Base-by-base conservation (phyloP, 2,113 vertebrate genomes). In the Perca schrenkii region DNA sequence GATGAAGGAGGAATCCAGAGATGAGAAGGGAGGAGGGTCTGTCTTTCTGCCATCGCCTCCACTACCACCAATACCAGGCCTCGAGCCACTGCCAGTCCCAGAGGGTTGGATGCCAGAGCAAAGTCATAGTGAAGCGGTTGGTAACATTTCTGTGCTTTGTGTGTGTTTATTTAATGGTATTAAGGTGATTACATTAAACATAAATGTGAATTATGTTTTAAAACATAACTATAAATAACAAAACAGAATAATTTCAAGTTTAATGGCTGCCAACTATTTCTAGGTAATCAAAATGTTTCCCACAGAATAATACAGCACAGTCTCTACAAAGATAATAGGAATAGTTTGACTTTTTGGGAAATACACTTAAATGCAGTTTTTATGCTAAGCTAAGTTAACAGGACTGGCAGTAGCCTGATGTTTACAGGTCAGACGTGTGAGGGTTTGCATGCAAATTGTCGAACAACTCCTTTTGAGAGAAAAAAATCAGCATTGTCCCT, bases 71-170 rank as follows among this genome's bases (percentile, higher is more conserved):
- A 11, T 84, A 43, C 71, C 80, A 60, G 79, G 65, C 21, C 79
- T 86, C 0, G 89, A 93, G 36, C 46, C 64, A 10, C 4, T 79
- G 28, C 77, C 64, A 4, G 60, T 31, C 2, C 49, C 40, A 4
- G 87, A 73, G 16, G 65, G 40, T 31, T 79, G 70, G 74, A 79
- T 65, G 31, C 66, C 79, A 17, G 77, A 89, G 57, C 79, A 90
- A 62, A 83, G 75, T 88, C 56, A 56, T 13, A 84, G 22, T 21
- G 74, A 88, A 61, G 60, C 2, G 63, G 90, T 92, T 68, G 4
- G 85, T 83, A 19, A 47, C 34, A 6, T 31, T 10, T 15, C 8
- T 47, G 2, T 19, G 4, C 74, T 70, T 47, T 70, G 40, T 61
- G 49, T 66, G 28, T 28, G 28, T 28, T 67, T 36, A 40, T 60